Evolutionary conservation across 2,113 vertebrate genomes (phyloP), one percentile per base, ranked within the genome.

Genomic region (Greenwoodochromis staneri): DNA sequence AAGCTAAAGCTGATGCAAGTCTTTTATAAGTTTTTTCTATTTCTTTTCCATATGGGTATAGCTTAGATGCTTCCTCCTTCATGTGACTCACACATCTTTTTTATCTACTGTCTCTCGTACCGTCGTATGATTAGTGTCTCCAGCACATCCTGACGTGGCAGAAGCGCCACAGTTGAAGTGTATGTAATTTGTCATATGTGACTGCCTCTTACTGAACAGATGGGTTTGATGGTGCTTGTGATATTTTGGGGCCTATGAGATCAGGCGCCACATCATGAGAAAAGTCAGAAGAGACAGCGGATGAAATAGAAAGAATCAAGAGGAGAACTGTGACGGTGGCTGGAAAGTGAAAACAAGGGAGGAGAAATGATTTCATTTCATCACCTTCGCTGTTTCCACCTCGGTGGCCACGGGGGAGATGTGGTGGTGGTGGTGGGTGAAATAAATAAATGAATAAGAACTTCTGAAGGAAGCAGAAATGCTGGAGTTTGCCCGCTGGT

Each of bases 301-400:
- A 84, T 92, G 81, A 93, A 92, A 94, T 90, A 71, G 88, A 88
- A 90, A 90, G 89, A 83, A 92, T 90, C 82, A 31, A 89, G 84
- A 82, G 84, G 81, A 55, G 51, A 80, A 91, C 89, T 91, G 87
- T 89, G 90, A 92, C 47, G 24, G 85, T 19, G 24, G 82, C 81
- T 57, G 45, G 87, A 36, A 88, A 94, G 86, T 59, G 86, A 91
- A 89, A 87, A 90, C 87, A 88, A 83, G 87, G 82, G 87, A 89
- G 47, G 42, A 86, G 80, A 88, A 85, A 94, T 89, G 69, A 86
- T 91, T 95, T 85, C 80, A 93, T 96, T 95, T 91, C 87, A 94
- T 94, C 93, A 95, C 91, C 91, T 53, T 91, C 85, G 91, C 93
- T 91, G 91, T 96, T 95, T 96, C 89, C 93, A 96, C 93, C 95